A percentile compares a stretch with the other conserved stretches of the same genome.
phyloP scores from a whole-genome alignment of 2,797 vertebrate species.

The Rhinella marina region DNA sequence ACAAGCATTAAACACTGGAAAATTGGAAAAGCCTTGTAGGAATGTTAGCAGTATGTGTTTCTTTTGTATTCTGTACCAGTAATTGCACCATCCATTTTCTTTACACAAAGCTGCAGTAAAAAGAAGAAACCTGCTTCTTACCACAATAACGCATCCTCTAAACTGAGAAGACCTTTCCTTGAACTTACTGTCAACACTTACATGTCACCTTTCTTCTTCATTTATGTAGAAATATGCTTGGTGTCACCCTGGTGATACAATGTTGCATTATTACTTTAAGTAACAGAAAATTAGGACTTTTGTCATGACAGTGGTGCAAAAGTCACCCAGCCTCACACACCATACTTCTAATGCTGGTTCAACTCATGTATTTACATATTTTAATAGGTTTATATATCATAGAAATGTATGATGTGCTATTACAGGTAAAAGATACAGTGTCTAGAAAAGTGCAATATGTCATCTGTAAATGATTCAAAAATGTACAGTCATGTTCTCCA shows the following conservation, averaged over 20 bases:
- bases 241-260: slow-evolving; percentile 36
- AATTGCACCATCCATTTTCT: slow-evolving; percentile 47
- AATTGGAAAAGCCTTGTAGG: slow-evolving; percentile 19
- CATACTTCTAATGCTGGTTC: not conserved
- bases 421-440: no score
- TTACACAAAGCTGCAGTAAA: slow-evolving; percentile 41
- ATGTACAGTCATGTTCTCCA: not conserved
- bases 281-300: slow-evolving; percentile 13
- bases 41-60: slow-evolving; percentile 1
- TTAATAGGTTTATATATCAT: not conserved
- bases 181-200: slow-evolving; percentile 51
- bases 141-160: slow-evolving; percentile 48
- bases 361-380: not conserved
- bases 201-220: slow-evolving; percentile 37
- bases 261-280: slow-evolving; percentile 33
- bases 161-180: slow-evolving; percentile 54
- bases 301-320: not conserved
- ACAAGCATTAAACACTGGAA: slow-evolving; percentile 11
- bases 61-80: slow-evolving; percentile 16
- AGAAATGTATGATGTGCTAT: not conserved
- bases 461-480: not conserved
- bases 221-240: slow-evolving; percentile 31
- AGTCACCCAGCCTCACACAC: not conserved
- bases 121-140: slow-evolving; percentile 37
- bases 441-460: not conserved